Base-by-base conservation (phyloP, 2,888 invertebrate species). In the Ochropleura plecta region DNA sequence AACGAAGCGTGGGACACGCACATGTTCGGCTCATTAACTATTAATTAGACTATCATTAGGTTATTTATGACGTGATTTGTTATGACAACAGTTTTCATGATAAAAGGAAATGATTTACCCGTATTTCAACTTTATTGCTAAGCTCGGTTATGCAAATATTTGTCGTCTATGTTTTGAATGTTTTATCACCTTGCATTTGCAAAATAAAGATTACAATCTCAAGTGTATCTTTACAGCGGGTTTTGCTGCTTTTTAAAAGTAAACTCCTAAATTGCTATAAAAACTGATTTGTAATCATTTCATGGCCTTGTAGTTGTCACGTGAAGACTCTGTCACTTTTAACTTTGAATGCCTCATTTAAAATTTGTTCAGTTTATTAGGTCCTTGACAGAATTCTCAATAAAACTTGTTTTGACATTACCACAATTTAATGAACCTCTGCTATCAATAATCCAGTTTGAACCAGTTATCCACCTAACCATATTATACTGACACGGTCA, bases 1-100 rank as follows among this genome's bases (percentile, higher is more conserved):
- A 67, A 49, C 40, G 55, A 57, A 46, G 46, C 83, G 74, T 83
- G 83, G 10, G 8, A 49, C 48, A 42, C 57, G 20, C 59, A 65
- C 49, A 66, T 66, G 48, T 49, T 53, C 2, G 42, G 44, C 40
- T 65, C 30, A 53, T 62, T 57, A 68, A n/a, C 42, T 44, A 68
- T 63, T 64, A 59, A 77, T 77, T 79, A 70, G 18, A 20, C 14
- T 49, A 48, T 64, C 9, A 59, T 76, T 65, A 40, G 16, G 10
- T 68, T 53, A 14, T 55, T 78, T 82, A 51, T 65, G 40, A 51
- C 40, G 53, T 40, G 53, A 46, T 82, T 51, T 68, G 59, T 64
- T 70, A 53, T 63, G 51, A 42, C 42, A 79, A 55, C 69, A 48
- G 42, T 57, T 76, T 82, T 62, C 30, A 14, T 53, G 9, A 51